phyloP scores from a whole-genome alignment of 2,797 vertebrate genomes.

The Petrocephalus sullivani region DNA sequence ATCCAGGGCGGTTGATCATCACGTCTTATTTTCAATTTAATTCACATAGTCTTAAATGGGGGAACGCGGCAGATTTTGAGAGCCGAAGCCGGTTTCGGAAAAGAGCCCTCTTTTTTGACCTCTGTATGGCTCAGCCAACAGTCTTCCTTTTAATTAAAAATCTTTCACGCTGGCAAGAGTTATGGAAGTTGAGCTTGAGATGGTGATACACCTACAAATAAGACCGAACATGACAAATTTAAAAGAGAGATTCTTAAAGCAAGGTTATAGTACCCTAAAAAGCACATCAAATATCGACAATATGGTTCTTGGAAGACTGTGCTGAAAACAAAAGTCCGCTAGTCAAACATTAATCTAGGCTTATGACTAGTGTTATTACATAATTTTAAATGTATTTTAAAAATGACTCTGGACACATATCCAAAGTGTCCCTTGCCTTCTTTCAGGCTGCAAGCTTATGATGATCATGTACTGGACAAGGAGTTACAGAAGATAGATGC shows the following conservation, averaged over 20 bases:
- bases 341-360: neutral
- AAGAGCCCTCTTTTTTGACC: neutral
- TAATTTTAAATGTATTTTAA: neutral
- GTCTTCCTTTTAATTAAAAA: conserved; percentile 57
- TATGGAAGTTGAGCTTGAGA: conserved; percentile 38
- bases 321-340: neutral
- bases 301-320: neutral
- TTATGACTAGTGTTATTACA: neutral
- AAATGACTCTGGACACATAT: neutral
- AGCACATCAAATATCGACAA: neutral
- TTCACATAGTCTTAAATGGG: neutral
- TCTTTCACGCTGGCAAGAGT: conserved; percentile 62
- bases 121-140: conserved; percentile 20
- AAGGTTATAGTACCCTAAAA: neutral
- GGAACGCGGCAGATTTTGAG: neutral
- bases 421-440: neutral
- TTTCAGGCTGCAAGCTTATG: neutral
- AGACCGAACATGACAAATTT: conserved; percentile 39
- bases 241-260: conserved; percentile 21
- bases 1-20: conserved; percentile 65
- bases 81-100: neutral
- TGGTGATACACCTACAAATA: conserved; percentile 33
- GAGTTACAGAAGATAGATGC: neutral
- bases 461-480: neutral
- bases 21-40: conserved; percentile 35